Evolutionary conservation across 2,797 vertebrate species (phyloP), one percentile per base, ranked within the genome.

Genomic region (Uromys caudimaculatus): DNA sequence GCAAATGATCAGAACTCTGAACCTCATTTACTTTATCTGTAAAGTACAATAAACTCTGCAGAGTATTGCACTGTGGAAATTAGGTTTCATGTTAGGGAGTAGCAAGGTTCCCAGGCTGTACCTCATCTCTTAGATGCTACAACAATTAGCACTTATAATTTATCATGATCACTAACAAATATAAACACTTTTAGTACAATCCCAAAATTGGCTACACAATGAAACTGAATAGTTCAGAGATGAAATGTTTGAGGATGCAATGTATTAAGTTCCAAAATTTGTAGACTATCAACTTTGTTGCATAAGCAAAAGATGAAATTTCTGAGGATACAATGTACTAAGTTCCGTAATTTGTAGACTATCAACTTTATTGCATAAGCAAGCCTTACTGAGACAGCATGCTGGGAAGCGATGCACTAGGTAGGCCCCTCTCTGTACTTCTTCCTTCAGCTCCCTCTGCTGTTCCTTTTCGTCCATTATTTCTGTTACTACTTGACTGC

Each of bases 401-500:
- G 54, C n/a, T 24, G 27, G 19, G 32, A 4, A 56, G 32, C 0
- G 0, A 50, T 41, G 32, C 41, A 75, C 14, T 24, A 4, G 5
- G 44, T 0, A 64, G 62, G 52, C 8, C 54, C 27, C 16, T 64
- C 78, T 79, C 21, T 38, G n/a, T 54, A 52, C 29, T 16, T 94
- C 91, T 92, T n/a, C 23, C 94, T 76, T 64, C 62, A 89, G 93
- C 94, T 96, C 95, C 90, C 97, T 91, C 93, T 97, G 97, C 96
- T 94, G 95, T 79, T 0, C 3, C 14, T 64, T 86, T n/a, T 76
- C 32, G 19, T 56, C 50, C 24, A 1, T 0, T 85, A 81, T 19
- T 58, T 88, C 91, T 12, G 19, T 54, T 96, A n/a, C 38, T 96
- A 41, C 38, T 41, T 13, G 23, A 11, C 27, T 44, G 13, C 75